Base-by-base conservation (phyloP, 2,888 invertebrate species). In the Acholoe squamosa region DNA sequence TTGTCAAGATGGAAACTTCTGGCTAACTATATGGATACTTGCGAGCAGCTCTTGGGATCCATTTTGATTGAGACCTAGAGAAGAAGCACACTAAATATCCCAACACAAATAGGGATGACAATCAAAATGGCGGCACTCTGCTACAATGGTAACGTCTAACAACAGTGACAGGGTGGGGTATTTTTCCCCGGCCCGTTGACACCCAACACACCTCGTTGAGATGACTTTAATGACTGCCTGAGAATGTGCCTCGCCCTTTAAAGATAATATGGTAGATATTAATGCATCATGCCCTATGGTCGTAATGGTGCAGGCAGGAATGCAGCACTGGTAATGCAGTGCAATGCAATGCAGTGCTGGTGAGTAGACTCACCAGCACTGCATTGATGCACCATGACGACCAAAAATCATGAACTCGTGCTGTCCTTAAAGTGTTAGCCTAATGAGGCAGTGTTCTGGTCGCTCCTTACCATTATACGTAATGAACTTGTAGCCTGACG, bases 401-500 rank as follows among this genome's bases (percentile, higher is more conserved):
- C n/a, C n/a, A n/a, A n/a, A n/a, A n/a, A n/a, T n/a, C n/a, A n/a
- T n/a, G n/a, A n/a, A n/a, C n/a, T n/a, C n/a, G n/a, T n/a, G n/a
- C n/a, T n/a, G n/a, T n/a, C n/a, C n/a, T n/a, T n/a, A n/a, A n/a
- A n/a, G n/a, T n/a, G n/a, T n/a, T n/a, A n/a, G n/a, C 33, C 43
- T 84, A 84, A 84, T 84, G 43, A 84, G 84, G 43, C 84, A 84
- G 10, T 84, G 84, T 77, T 77, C 7, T 77, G 33, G 31, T 3
- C 77, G 19, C 33, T 33, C 77, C 25, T 77, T 33, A 77, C 77
- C 77, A 77, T 77, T 77, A 77, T 77, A 77, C 77, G 31, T 77
- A 77, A 77, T 77, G 77, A 77, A 77, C 77, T 77, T 77, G 77
- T 33, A 43, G 84, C n/a, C 51, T 84, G 84, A 34, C 51, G 51